Percentiles rank a stretch among this genome's conserved stretches.
These are phyloP conservation scores for Cyphomyrus discorhynchus DNA, from an alignment of 2,113 vertebrate genomes.

Conservation along the genomic window DNA sequence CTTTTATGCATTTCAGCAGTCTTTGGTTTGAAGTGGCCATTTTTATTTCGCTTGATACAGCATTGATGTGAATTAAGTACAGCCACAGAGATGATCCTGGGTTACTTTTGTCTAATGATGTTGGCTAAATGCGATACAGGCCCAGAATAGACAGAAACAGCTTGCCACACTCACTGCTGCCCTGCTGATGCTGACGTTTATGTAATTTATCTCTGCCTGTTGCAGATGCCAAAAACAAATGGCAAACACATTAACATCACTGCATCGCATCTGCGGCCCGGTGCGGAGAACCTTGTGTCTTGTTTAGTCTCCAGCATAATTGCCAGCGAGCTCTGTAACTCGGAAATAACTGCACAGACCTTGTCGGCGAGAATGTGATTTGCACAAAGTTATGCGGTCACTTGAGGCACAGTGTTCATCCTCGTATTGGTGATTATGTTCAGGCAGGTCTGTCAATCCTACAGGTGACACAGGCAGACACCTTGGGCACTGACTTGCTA, in stretches of 20 bases:
- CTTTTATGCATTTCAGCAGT: background rate
- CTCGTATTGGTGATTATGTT: background rate
- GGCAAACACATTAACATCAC: conserved; percentile 11
- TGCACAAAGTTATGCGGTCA: background rate
- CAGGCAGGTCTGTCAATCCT: background rate
- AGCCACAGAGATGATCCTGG: background rate
- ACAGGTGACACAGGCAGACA: background rate
- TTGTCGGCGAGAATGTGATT: background rate
- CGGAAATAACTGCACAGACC: background rate
- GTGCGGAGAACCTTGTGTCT: background rate
- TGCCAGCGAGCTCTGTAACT: background rate
- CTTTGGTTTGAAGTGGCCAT: background rate
- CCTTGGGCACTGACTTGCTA: background rate
- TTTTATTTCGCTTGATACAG: background rate
- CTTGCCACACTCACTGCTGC: conserved; percentile 5
- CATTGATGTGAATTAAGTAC: background rate
- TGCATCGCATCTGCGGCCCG: background rate
- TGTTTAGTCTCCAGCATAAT: background rate
- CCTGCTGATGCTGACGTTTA: conserved; percentile 19
- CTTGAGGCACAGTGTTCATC: background rate
- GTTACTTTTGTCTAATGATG: conserved; percentile 2
- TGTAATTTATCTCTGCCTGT: conserved; percentile 20
- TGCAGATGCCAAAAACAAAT: conserved; percentile 21
- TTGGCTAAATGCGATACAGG: conserved; percentile 6
- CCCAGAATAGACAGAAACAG: conserved; percentile 14